Evolutionary conservation across 2,888 invertebrate species (phyloP), one percentile per base, ranked within the genome.

Genomic region (Pterostichus niger): DNA sequence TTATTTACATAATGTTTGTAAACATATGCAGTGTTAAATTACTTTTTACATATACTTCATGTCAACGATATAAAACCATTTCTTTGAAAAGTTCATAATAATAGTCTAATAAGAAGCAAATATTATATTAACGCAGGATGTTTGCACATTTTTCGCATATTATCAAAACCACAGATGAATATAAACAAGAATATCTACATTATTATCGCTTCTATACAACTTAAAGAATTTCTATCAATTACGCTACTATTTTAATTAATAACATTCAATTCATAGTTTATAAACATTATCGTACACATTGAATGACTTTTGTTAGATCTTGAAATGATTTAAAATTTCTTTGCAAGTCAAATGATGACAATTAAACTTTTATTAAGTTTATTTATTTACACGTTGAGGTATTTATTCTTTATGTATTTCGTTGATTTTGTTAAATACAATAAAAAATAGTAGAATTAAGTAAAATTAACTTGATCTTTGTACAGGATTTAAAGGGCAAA

Each of bases 1-100:
- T 64, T 11, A 64, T 64, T 64, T 64, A 7, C 64, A 64, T 64
- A 35, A 13, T 35, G 64, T 64, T 64, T 64, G 64, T 31, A 64
- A 64, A 64, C 64, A 64, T 33, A 40, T 49, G 13, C 49, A 49
- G 49, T 11, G 40, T 49, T 49, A 49, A 49, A 10, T 49, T 49
- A n/a, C 49, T 49, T 49, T 49, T 11, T 11, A n/a, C 11, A 11
- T 11, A 44, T 44, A 44, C 44, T 11, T 44, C 2, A 49, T 49
- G 49, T 13, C 40, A 40, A 40, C 1, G 2, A 40, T 40, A 40
- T n/a, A 49, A 13, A 6, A 49, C 2, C n/a, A 49, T 9, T 49
- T 49, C 49, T 49, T 49, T 49, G 49, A 49, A 49, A 0, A 24
- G 24, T 24, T 24, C 24, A 24, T 24, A 24, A 24, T 24, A 2